Evolutionary conservation across 2,113 vertebrate genomes (phyloP).

Genomic region (Silurus asotus): DNA sequence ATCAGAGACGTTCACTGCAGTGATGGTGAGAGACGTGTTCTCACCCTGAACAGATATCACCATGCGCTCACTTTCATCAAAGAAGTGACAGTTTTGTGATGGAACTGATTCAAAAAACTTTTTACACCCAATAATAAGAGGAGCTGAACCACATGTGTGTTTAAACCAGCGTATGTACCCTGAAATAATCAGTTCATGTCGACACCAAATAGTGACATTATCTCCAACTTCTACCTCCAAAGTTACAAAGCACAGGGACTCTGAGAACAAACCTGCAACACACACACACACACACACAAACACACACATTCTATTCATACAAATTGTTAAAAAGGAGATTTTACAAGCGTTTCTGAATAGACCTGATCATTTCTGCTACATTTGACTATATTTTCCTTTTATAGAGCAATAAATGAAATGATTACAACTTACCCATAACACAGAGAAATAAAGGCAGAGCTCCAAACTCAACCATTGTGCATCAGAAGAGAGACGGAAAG

Average conservation of each 20-base stretch:
- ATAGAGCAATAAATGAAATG: neutral
- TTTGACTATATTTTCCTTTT: neutral
- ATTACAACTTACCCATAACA: neutral
- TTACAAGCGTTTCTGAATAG: too few species aligned
- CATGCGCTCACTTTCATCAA: neutral
- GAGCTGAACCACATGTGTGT: neutral
- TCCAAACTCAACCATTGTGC: neutral
- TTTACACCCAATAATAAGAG: neutral
- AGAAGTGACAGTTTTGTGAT: neutral
- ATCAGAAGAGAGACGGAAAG: neutral
- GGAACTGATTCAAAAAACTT: neutral
- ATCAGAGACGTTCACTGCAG: slow-evolving; percentile 18
- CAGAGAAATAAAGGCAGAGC: neutral
- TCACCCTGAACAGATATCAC: neutral
- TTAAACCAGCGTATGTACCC: neutral
- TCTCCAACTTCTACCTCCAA: slow-evolving; percentile 8
- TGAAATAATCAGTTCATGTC: neutral
- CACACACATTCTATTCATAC: neutral
- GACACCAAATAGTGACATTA: neutral
- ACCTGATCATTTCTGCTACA: too few species aligned
- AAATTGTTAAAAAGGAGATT: neutral
- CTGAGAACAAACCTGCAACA: neutral
- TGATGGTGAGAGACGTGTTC: slow-evolving; percentile 11
- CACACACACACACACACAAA: neutral
- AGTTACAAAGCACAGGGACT: neutral